Evolutionary conservation across 2,888 invertebrate species (phyloP), one percentile per base, ranked within the genome.

Genomic region (Lobophora halterata): DNA sequence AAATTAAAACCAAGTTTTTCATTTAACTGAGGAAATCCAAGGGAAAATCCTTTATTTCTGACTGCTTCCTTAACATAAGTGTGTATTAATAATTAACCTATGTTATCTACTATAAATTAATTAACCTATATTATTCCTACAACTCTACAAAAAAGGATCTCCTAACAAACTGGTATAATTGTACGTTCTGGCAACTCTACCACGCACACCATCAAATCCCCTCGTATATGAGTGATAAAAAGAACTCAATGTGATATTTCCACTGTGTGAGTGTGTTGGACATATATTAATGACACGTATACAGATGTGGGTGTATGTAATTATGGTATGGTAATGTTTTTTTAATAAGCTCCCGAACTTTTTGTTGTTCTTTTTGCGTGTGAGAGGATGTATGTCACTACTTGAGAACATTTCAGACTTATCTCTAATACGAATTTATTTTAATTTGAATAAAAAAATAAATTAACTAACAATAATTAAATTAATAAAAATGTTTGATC

Each of bases 271-370:
- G 71, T 52, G 62, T 54, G 59, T 58, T 58, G 55, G 81, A 81
- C 80, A 68, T 61, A 63, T 77, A 83, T 81, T 79, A 85, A 85
- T 83, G 77, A 79, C 75, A 76, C 74, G 74, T 72, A 62, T 70
- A 69, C 58, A 55, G 61, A 68, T 78, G 79, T 81, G 76, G 79
- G 74, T 72, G 77, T 78, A 70, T 67, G 73, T 82, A 83, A 85
- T 86, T 85, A 86, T 81, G 71, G 73, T 64, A 72, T 62, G 60
- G 66, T 81, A 82, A 86, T 82, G 76, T 71, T 75, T 81, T 82
- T 86, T 83, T 85, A 82, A 86, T 83, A 85, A 80, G 79, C 71
- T 72, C 57, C 63, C 49, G 63, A 58, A 40, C 10, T 38, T 38
- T 58, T 69, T 74, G 71, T 71, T 72, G 57, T 45, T 43, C 33